Base-by-base conservation (phyloP, 2,797 vertebrate genomes). In the Melanotaenia maccullochi region DNA sequence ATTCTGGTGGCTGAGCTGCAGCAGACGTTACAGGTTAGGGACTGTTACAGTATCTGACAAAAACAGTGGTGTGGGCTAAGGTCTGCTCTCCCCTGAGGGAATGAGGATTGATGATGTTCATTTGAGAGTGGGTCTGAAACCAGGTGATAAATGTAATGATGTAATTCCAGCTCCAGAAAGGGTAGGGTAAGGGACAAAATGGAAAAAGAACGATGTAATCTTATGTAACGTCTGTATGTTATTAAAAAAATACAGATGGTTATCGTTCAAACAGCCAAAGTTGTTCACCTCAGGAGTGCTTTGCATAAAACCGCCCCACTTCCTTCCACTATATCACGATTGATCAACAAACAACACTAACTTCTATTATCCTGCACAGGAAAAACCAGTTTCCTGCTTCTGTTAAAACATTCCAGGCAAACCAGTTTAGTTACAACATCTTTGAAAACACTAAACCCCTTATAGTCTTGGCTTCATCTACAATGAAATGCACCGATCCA, bases 91-190 rank as follows among this genome's bases (percentile, higher is more conserved):
- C 75, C 84, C 76, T 74, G 66, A 0, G 87, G 82, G 80, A 82
- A 79, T 16, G 32, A 83, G 68, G 74, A 89, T 81, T 75, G 85
- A 91, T 90, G 87, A 75, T 71, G 81, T 79, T 90, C 85, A 89
- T 86, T 78, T 88, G 78, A 79, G 83, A 86, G 42, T 56, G 56
- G 79, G 81, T 85, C 85, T 84, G 79, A 88, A 85, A 77, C 65
- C 67, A 38, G 38, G 68, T 84, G 86, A 90, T 89, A 71, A 84
- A 86, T 85, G 81, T 71, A 73, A 75, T 84, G 73, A 90, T 86
- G 79, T 85, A 80, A 90, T 74, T 75, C 71, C 33, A 20, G 73
- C 67, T 65, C 36, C 7, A 3, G 12, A 44, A 24, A 7, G 35
- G 30, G 42, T 0, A 22, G 51, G 6, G 3, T 5, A 57, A 4